Percentiles rank a stretch among this genome's conserved stretches.
Conservation (phyloP, 2,113 vertebrate genomes). For the Trichomycterus rosablanca region DNA sequence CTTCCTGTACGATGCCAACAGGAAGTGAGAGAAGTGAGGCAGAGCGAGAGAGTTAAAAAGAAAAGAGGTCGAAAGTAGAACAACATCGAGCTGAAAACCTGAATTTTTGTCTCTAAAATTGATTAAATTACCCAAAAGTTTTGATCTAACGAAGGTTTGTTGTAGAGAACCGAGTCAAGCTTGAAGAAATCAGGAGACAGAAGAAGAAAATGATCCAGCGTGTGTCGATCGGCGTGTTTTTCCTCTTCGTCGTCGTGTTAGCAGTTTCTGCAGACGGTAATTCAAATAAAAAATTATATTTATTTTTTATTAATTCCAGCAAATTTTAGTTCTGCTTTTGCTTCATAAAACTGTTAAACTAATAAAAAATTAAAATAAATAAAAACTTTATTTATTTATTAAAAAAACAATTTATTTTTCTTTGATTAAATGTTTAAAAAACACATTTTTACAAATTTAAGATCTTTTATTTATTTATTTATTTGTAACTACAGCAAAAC, state of each 20-base stretch:
- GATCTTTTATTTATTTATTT: too few relatives aligned
- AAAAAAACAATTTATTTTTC: too few relatives aligned
- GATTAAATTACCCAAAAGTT: too few relatives aligned
- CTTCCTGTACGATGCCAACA: slow-evolving; percentile 12
- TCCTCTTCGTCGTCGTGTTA: background rate
- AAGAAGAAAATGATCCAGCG: background rate
- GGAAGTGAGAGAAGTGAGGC: slow-evolving; percentile 10
- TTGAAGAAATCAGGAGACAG: background rate
- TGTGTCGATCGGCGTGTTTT: background rate
- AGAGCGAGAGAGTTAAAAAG: slow-evolving; percentile 9
- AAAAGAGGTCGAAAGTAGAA: background rate
- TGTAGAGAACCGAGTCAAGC: background rate
- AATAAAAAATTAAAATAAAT: too few relatives aligned
- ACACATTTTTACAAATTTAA: too few relatives aligned
- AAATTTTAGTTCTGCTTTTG: too few relatives aligned
- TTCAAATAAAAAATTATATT: background rate
- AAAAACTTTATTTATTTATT: too few relatives aligned
- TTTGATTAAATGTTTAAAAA: too few relatives aligned
- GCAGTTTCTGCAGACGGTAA: background rate
- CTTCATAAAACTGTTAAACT: too few relatives aligned
- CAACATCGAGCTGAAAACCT: background rate
- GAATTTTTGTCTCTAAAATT: background rate
- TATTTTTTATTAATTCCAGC: background rate
- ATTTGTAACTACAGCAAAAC: too few relatives aligned
- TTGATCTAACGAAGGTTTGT: too few relatives aligned